Evolutionary conservation across 2,797 vertebrate genomes (phyloP).

Genomic region (Parauchenoglanis punctatus): DNA sequence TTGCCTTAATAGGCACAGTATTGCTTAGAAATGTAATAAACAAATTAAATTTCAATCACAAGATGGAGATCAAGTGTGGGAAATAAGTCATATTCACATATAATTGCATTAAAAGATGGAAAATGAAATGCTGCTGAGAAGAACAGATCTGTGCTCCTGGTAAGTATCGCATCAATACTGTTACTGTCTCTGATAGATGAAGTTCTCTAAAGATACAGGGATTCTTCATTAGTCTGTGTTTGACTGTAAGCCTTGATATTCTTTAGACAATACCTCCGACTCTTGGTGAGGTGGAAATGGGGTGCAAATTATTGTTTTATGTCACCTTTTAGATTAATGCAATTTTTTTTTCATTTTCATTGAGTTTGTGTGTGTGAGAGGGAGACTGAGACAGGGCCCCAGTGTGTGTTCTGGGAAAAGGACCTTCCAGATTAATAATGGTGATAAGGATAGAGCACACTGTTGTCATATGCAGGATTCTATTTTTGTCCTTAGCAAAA

Average conservation of each 20-base stretch:
- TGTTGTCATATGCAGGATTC: conserved; percentile 53
- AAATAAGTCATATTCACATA: background rate
- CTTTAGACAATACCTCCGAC: conserved; percentile 30
- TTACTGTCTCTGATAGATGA: conserved; percentile 40
- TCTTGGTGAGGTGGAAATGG: conserved; percentile 9
- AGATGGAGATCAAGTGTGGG: background rate
- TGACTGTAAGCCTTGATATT: conserved; percentile 30
- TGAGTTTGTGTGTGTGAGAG: conserved; percentile 39
- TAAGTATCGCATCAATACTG: background rate
- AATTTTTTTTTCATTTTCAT: conserved; percentile 39
- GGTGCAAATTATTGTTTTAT: conserved; percentile 41
- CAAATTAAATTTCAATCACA: background rate
- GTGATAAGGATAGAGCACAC: conserved; percentile 52
- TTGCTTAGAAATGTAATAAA: conserved; percentile 4
- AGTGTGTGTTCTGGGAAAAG: conserved; percentile 46
- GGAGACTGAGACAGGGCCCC: conserved; percentile 25
- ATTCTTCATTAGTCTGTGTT: conserved; percentile 47
- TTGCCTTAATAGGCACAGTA: background rate
- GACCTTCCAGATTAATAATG: conserved; percentile 51
- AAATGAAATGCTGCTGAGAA: conserved; percentile 31
- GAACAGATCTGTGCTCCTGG: conserved; percentile 2
- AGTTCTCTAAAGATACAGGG: conserved; percentile 32
- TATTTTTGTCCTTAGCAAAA: conserved; percentile 58
- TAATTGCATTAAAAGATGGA: conserved; percentile 22
- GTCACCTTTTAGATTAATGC: conserved; percentile 17